Evolutionary conservation across 2,888 invertebrate genomes (phyloP).

Genomic region (Eilema griseolum): DNA sequence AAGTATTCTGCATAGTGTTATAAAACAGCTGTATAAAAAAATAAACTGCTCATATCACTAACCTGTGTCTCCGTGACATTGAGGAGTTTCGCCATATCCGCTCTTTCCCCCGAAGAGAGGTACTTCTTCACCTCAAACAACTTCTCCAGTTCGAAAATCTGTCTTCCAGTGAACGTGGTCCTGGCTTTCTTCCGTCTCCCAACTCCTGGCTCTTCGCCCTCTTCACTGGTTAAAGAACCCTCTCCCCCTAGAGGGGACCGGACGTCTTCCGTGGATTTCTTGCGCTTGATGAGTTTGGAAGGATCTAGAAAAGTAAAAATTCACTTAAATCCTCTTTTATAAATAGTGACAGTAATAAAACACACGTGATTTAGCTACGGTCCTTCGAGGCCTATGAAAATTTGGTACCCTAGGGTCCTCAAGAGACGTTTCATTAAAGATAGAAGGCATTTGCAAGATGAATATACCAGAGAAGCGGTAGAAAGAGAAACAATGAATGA

Average conservation of each 20-base stretch:
- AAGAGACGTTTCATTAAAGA: too few relatives aligned
- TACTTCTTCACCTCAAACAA: slow-evolving; percentile 99
- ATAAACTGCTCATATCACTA: slow-evolving; percentile 55
- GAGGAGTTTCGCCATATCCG: slow-evolving; percentile 97
- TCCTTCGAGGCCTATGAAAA: too few relatives aligned
- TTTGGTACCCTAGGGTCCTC: too few relatives aligned
- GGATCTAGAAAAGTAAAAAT: slow-evolving; percentile 58
- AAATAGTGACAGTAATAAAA: background rate
- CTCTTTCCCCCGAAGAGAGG: slow-evolving; percentile 96
- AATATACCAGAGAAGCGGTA: too few relatives aligned
- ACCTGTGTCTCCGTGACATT: slow-evolving; percentile 99
- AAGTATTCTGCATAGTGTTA: too few relatives aligned
- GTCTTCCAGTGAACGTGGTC: slow-evolving; percentile 97
- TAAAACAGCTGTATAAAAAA: background rate
- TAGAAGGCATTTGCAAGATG: too few relatives aligned
- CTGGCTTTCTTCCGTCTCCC: slow-evolving; percentile 93
- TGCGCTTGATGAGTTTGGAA: slow-evolving; percentile 77
- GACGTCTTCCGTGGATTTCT: slow-evolving; percentile 82
- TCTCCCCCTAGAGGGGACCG: slow-evolving; percentile 79
- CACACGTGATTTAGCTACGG: background rate
- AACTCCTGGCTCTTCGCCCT: slow-evolving; percentile 86
- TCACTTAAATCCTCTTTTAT: background rate
- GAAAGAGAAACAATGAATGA: too few relatives aligned
- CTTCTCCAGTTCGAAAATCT: slow-evolving; percentile 98
- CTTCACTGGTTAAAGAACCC: slow-evolving; percentile 80